Conservation (phyloP, 2,888 invertebrate species). For the Chaitophorus viminalis region DNA sequence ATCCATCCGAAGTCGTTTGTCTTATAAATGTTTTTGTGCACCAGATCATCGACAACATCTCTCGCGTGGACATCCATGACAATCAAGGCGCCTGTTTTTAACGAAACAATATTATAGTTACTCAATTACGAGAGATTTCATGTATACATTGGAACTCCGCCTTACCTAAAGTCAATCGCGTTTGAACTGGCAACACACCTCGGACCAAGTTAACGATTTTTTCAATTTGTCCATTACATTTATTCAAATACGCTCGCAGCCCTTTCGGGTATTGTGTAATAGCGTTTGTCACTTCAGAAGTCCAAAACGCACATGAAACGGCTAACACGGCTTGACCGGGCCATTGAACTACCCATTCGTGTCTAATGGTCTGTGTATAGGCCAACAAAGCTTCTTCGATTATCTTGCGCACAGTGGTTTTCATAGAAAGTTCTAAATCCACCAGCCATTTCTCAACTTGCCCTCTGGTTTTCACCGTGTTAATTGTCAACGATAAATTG, state of each 20-base stretch:
- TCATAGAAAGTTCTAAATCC: constrained; percentile 88
- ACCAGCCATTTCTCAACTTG: constrained; percentile 97
- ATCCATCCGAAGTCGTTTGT: constrained; percentile 90
- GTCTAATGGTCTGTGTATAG: constrained; percentile 73
- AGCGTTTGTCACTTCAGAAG: constrained; percentile 82
- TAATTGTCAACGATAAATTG: constrained; percentile 79
- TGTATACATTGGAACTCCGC: not conserved
- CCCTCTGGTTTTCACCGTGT: constrained; percentile 86
- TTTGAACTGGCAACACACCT: constrained; percentile 84
- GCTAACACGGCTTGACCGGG: constrained; percentile 83
- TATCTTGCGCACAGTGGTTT: constrained; percentile 80
- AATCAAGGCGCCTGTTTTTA: constrained; percentile 80
- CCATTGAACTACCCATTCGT: constrained; percentile 89
- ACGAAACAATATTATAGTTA: too few species aligned
- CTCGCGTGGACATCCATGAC: constrained; percentile 93
- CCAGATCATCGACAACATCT: constrained; percentile 82
- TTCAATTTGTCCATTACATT: constrained; percentile 81
- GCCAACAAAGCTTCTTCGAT: constrained; percentile 74
- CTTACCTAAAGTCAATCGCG: constrained; percentile 82
- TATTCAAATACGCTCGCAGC: constrained; percentile 75
- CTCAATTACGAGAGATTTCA: too few species aligned
- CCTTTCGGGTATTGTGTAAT: constrained; percentile 72
- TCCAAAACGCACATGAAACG: constrained; percentile 89
- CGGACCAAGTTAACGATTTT: constrained; percentile 79
- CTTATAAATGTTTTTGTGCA: constrained; percentile 66